Conservation (phyloP, 2,888 invertebrate genomes). For the Chrysomela aeneicollis region DNA sequence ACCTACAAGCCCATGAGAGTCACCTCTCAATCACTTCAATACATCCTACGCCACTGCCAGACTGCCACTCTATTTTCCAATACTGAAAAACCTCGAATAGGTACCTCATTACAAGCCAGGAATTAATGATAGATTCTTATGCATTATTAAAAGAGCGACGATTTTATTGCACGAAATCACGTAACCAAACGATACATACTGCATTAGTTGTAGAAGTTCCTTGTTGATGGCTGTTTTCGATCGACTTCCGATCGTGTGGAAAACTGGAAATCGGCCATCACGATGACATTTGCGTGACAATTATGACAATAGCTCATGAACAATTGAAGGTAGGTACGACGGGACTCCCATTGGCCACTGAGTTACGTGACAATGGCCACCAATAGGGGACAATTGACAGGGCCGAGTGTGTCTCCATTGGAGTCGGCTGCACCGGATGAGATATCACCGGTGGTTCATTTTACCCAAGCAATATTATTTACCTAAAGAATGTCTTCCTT, state of each 20-base stretch:
- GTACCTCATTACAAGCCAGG: no score
- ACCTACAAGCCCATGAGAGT: no score
- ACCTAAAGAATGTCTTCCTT: conserved; percentile 25
- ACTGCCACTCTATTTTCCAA: no score
- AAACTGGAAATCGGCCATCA: conserved; percentile 22
- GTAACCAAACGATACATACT: background rate
- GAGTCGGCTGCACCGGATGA: conserved; percentile 36
- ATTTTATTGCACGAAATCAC: background rate
- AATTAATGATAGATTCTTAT: no score
- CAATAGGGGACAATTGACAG: conserved; percentile 51
- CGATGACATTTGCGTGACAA: conserved; percentile 55
- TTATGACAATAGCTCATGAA: conserved; percentile 56
- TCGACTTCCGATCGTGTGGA: background rate
- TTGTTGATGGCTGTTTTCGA: background rate
- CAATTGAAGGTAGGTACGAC: conserved; percentile 49
- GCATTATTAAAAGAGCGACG: no score
- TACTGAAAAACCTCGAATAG: no score
- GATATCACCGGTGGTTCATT: conserved; percentile 28
- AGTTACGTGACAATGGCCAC: conserved; percentile 55
- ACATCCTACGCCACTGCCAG: no score
- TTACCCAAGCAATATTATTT: conserved; percentile 29
- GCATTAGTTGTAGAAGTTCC: background rate
- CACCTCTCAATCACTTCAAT: no score
- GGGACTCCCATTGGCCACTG: conserved; percentile 51
- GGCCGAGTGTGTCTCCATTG: conserved; percentile 37